Percentiles rank a stretch among this genome's conserved stretches.
Evolutionary conservation across 2,797 vertebrate species (phyloP).

Genomic region (Tenualosa thibaudeaui): DNA sequence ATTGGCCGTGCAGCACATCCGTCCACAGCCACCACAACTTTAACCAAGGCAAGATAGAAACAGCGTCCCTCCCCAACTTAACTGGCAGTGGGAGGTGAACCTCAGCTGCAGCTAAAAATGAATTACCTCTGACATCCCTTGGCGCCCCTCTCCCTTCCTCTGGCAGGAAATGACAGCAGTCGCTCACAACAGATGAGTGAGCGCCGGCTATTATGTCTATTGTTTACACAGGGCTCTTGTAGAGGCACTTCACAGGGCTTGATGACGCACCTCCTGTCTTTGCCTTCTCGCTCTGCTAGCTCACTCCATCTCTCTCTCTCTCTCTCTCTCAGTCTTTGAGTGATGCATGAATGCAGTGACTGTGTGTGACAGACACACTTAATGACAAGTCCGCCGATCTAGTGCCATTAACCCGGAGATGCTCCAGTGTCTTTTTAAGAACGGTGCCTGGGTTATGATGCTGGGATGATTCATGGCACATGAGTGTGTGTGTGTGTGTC

Average conservation of each 20-base stretch:
- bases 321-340: slow-evolving; percentile 26
- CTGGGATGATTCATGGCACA: slow-evolving; percentile 45
- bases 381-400: slow-evolving; percentile 45
- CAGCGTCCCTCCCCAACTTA: neutral
- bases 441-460: slow-evolving; percentile 38
- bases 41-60: neutral
- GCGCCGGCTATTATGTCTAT: neutral
- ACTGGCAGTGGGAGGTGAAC: neutral
- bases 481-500: neutral
- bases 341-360: slow-evolving; percentile 31
- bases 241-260: neutral
- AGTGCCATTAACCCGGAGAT: slow-evolving; percentile 50
- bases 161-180: neutral
- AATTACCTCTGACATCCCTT: neutral
- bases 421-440: slow-evolving; percentile 39
- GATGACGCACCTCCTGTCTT: slow-evolving; percentile 5
- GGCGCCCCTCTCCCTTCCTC: neutral
- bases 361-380: slow-evolving; percentile 42
- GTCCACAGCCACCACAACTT: neutral
- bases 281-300: neutral
- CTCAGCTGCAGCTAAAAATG: neutral
- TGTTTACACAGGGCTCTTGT: neutral
- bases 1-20: neutral
- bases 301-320: neutral
- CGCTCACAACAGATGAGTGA: neutral